phyloP scores from a whole-genome alignment of 2,113 vertebrate species.

The Eidolon helvum region DNA sequence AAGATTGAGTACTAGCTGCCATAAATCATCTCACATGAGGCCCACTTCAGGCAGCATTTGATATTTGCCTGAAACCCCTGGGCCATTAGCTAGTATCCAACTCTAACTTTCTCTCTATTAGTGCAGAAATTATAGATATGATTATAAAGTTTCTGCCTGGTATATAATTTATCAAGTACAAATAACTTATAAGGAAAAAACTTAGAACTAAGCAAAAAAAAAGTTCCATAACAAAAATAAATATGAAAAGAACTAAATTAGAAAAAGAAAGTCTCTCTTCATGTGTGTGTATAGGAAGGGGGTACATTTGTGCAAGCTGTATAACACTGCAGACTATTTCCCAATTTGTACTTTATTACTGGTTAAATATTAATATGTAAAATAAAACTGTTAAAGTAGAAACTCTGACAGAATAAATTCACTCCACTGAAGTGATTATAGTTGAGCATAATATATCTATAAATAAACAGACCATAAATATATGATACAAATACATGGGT shows the following conservation, averaged over 20 bases:
- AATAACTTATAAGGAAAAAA: slow-evolving; percentile 5
- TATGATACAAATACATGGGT: neutral
- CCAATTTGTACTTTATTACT: neutral
- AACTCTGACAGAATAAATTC: neutral
- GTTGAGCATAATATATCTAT: neutral
- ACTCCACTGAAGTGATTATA: neutral
- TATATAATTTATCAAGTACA: neutral
- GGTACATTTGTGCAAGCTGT: neutral
- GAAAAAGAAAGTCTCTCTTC: neutral
- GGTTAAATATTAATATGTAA: neutral
- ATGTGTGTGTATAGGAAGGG: neutral
- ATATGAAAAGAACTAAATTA: neutral
- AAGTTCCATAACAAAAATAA: neutral
- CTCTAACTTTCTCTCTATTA: neutral
- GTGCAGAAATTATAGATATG: neutral
- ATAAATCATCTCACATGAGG: neutral
- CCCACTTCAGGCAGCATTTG: neutral
- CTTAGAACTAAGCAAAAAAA: neutral
- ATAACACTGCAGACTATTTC: neutral
- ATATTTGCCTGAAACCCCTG: neutral
- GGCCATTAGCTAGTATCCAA: neutral
- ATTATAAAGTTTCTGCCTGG: neutral
- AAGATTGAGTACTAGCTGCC: neutral
- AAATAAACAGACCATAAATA: neutral
- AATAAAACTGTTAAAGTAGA: neutral